Conservation (phyloP, 2,888 invertebrate genomes). For the Eupithecia exiguata region DNA sequence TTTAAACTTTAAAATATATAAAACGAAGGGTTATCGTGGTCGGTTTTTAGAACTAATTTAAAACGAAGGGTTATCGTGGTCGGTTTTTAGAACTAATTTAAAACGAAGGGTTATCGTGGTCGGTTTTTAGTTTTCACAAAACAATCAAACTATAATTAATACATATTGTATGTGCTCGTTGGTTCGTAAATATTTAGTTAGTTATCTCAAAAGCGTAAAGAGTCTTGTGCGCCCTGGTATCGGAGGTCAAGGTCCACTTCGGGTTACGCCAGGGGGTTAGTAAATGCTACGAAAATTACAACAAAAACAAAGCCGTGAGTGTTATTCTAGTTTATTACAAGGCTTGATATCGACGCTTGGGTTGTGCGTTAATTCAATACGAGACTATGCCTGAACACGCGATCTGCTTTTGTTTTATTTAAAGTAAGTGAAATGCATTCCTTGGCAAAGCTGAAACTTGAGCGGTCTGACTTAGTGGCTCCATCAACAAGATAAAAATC, state of each 20-base stretch:
- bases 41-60: no score
- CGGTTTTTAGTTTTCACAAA: no score
- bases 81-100: no score
- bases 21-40: no score
- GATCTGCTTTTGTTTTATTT: conserved; percentile 18
- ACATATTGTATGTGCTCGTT: background rate
- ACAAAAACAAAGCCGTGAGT: background rate
- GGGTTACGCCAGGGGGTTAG: background rate
- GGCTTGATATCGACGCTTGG: conserved; percentile 13
- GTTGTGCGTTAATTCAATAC: conserved; percentile 30
- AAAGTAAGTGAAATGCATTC: conserved; percentile 17
- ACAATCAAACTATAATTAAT: no score
- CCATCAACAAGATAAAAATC: conserved; percentile 1
- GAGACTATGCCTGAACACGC: conserved; percentile 31
- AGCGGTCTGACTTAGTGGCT: background rate
- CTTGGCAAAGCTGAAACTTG: conserved; percentile 11
- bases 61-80: no score
- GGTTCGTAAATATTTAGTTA: background rate
- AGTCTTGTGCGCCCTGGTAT: background rate
- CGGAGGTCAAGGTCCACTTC: background rate
- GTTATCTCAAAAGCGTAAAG: background rate
- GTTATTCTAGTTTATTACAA: conserved; percentile 13
- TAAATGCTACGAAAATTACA: background rate
- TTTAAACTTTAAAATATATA: no score
- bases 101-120: no score